A percentile compares a stretch with the other conserved stretches of the same genome.
phyloP scores from a whole-genome alignment of 2,888 invertebrate species.

The Thymelicus sylvestris region DNA sequence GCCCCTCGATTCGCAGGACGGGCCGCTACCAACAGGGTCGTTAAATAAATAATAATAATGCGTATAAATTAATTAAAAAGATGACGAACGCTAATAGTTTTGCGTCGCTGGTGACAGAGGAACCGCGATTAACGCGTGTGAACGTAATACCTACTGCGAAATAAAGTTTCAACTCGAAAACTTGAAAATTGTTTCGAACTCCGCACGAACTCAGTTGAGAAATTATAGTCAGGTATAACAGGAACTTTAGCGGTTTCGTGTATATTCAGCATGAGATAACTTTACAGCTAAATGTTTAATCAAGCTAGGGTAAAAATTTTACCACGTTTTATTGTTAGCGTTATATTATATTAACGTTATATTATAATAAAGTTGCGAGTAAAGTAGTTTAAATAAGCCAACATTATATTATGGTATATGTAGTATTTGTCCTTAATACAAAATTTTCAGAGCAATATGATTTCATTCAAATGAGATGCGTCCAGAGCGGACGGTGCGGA shows the following conservation, averaged over 20 bases:
- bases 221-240: constrained; percentile 36
- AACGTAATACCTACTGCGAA: constrained; percentile 28
- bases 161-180: constrained; percentile 34
- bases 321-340: neutral
- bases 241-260: constrained; percentile 36
- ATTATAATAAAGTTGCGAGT: too few species aligned
- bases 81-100: neutral
- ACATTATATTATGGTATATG: too few species aligned
- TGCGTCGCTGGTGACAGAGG: neutral
- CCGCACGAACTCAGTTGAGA: constrained; percentile 29
- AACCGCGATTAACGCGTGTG: constrained; percentile 28
- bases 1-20: too few species aligned
- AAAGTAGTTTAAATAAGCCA: too few species aligned
- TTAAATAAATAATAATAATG: too few species aligned
- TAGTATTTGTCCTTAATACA: too few species aligned
- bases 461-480: too few species aligned
- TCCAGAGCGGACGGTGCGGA: too few species aligned
- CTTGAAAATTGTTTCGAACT: constrained; percentile 37
- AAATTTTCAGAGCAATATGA: too few species aligned
- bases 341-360: too few species aligned
- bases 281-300: constrained; percentile 30
- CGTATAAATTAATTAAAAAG: too few species aligned
- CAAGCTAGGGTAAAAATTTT: constrained; percentile 6
- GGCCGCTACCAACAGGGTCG: too few species aligned
- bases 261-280: constrained; percentile 29